These are phyloP conservation scores for Acromyrmex heyeri DNA, from an alignment of 1,140 invertebrate species.

Conservation along the genomic window DNA sequence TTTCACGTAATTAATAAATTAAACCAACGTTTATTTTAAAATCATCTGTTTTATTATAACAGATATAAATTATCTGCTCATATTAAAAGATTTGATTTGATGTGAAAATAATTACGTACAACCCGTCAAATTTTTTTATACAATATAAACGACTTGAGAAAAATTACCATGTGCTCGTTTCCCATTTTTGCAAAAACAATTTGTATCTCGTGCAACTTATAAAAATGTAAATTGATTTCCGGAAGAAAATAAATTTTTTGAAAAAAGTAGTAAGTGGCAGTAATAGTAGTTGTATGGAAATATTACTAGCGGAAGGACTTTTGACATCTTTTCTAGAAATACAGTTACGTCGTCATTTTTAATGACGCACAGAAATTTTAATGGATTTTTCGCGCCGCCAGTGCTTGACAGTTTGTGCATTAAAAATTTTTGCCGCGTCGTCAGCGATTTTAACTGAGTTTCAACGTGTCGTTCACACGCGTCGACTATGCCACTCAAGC, in stretches of 20 bases:
- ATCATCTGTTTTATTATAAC: not conserved
- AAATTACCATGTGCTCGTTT: not conserved
- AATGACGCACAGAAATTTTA: conserved; percentile 39
- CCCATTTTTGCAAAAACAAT: not conserved
- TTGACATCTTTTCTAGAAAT: conserved; percentile 27
- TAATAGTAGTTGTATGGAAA: not conserved
- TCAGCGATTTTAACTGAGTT: conserved; percentile 51
- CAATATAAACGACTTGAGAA: not conserved
- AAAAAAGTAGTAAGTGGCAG: not conserved
- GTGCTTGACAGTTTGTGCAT: conserved; percentile 38
- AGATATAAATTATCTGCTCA: not conserved
- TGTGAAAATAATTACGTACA: not conserved
- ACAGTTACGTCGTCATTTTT: conserved; percentile 49
- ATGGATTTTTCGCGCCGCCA: conserved; percentile 27
- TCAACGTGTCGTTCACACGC: conserved; percentile 35
- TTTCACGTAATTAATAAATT: not conserved
- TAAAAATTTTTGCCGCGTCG: conserved; percentile 46
- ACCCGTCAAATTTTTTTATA: not conserved
- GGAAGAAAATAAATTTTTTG: not conserved
- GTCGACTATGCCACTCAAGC: conserved; percentile 8
- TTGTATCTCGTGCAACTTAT: not conserved
- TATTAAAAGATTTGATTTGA: not conserved
- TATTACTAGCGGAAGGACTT: conserved; percentile 26
- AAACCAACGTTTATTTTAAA: not conserved
- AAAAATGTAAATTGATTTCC: conserved; percentile 37